Percentiles rank a stretch among this genome's conserved stretches.
These are phyloP conservation scores for Ciconia nigra DNA, from an alignment of 2,797 vertebrate genomes.

Conservation along the genomic window DNA sequence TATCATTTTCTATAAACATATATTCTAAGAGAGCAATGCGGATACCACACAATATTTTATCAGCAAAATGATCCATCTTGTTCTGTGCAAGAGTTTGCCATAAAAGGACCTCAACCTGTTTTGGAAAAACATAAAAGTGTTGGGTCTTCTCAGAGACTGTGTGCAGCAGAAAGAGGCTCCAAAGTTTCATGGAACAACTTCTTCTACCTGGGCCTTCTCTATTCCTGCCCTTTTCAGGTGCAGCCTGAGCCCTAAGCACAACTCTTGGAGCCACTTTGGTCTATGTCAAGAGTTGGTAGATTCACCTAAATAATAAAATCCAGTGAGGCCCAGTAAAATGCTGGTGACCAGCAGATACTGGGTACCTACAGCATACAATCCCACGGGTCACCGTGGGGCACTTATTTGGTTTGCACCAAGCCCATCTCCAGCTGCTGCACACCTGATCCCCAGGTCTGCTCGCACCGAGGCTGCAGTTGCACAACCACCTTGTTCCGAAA, in stretches of 20 bases:
- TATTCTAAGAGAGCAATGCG: neutral
- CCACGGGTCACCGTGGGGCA: rapidly evolving
- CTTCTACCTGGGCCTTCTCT: neutral
- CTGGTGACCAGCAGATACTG: neutral
- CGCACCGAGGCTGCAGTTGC: neutral
- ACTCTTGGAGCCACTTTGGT: neutral
- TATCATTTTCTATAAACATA: neutral
- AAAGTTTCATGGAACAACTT: neutral
- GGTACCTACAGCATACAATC: rapidly evolving
- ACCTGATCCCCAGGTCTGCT: neutral
- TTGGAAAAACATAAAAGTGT: neutral
- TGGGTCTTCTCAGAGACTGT: neutral
- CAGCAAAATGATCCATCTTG: neutral
- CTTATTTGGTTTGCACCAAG: neutral
- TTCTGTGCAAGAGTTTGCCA: neutral
- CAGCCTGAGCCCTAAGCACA: neutral
- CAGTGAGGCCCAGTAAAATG: rapidly evolving
- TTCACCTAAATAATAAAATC: neutral
- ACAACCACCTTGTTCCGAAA: neutral
- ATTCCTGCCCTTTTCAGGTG: neutral
- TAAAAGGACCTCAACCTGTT: neutral
- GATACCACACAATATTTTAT: neutral
- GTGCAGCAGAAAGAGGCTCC: neutral
- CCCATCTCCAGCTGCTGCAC: neutral
- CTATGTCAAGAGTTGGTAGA: neutral